Conservation (phyloP, 2,888 invertebrate species). For the Alsophila aescularia region DNA sequence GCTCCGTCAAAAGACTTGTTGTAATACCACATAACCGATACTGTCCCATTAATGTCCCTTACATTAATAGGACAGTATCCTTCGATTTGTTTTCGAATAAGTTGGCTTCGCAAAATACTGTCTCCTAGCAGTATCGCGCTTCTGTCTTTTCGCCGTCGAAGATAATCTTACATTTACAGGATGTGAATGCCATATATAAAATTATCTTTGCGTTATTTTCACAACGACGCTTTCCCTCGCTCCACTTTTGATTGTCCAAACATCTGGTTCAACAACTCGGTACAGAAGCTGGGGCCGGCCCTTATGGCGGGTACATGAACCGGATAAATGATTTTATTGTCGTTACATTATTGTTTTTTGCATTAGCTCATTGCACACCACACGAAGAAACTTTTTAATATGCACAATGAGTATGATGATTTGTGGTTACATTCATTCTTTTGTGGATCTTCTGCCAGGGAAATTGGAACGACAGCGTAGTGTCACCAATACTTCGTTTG, state of each 20-base stretch:
- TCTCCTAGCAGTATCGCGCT: constrained; percentile 58
- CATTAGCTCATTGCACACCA: constrained; percentile 73
- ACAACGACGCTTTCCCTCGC: constrained; percentile 53
- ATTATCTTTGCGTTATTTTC: constrained; percentile 71
- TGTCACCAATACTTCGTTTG: constrained; percentile 26
- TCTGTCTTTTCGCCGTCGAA: constrained; percentile 46
- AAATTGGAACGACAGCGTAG: constrained; percentile 24
- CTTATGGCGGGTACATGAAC: constrained; percentile 57
- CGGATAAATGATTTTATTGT: constrained; percentile 70
- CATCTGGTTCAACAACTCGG: constrained; percentile 54
- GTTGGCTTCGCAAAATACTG: constrained; percentile 61
- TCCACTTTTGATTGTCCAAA: constrained; percentile 57
- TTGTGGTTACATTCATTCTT: constrained; percentile 45
- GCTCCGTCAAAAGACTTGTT: constrained; percentile 65
- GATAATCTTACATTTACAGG: constrained; percentile 65
- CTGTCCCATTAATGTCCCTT: constrained; percentile 54
- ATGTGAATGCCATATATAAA: constrained; percentile 72
- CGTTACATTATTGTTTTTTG: constrained; percentile 66
- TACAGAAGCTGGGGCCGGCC: constrained; percentile 68
- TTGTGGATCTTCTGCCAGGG: constrained; percentile 29
- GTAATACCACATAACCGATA: constrained; percentile 65
- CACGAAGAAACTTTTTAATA: constrained; percentile 56
- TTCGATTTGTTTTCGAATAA: constrained; percentile 57
- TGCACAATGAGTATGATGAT: constrained; percentile 60
- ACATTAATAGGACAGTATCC: too few species aligned